Base-by-base conservation (phyloP, 2,888 invertebrate species). In the Troides helena region DNA sequence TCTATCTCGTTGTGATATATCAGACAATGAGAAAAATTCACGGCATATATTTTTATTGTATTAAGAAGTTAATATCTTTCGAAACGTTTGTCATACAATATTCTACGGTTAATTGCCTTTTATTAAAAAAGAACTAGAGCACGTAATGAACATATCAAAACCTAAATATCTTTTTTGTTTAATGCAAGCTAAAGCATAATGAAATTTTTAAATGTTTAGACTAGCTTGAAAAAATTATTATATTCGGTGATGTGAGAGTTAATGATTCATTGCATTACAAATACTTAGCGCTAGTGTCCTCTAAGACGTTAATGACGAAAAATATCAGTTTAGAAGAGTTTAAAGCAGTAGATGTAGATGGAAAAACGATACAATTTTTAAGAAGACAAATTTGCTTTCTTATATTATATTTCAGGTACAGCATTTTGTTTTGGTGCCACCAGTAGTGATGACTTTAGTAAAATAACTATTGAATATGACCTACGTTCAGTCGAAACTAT, bases 391-490 rank as follows among this genome's bases (percentile, higher is more conserved):
- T 30, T 30, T 30, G 30, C 30, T 30, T 5, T 30, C 3, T 30
- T 30, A 30, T 30, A 21, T 12, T 46, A 14, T 46, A 46, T 14
- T 78, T 18, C 73, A 88, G 88, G 79, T 84, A 5, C 81, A 78
- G 14, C 72, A 74, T 5, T 71, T 88, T 12, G 65, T 81, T 17
- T 77, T 81, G 2, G 88, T 87, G 6, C 88, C 88, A 0, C 86
- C 88, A 0, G 83, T 88, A 12, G 81, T 86, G 30, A 83, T 87
- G 61, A 79, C 83, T 63, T 68, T 89, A 14, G 81, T 80, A 0
- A 88, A 72, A 81, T 84, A 0, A 80, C 83, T 5, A 69, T 84
- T 3, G 78, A 85, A 36, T 85, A 81, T 67, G 85, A 89, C 72
- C 70, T 87, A 58, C 83, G 85, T 7, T 84, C 87, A 0, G 78